Conservation (phyloP, 2,888 invertebrate species). For the Phyto melanocephala region DNA sequence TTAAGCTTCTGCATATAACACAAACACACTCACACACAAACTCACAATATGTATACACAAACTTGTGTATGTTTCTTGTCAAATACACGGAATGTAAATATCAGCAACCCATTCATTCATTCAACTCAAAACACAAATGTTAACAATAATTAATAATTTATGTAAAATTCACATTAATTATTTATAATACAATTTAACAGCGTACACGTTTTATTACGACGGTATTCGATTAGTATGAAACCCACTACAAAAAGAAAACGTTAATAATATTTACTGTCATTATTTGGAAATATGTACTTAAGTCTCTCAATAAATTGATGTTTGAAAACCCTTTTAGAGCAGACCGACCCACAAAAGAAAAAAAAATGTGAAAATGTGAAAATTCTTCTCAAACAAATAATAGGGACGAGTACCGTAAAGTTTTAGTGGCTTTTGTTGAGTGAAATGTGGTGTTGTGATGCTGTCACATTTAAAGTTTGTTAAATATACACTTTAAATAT, state of each 20-base stretch:
- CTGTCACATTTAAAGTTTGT: background rate
- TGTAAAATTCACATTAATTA: slow-evolving; percentile 1
- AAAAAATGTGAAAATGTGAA: background rate
- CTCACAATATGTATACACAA: background rate
- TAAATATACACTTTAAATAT: background rate
- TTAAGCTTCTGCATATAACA: background rate
- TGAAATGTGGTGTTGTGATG: background rate
- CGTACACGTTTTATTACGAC: background rate
- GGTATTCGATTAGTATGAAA: background rate
- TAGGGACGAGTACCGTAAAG: background rate
- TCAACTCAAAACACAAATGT: background rate
- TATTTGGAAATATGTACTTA: background rate
- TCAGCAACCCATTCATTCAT: background rate
- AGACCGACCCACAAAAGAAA: too few species aligned
- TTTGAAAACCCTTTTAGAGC: background rate
- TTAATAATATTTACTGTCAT: background rate
- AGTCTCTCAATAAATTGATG: background rate
- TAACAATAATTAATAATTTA: background rate
- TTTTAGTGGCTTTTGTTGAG: background rate
- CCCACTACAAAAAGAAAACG: background rate
- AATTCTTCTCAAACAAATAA: background rate
- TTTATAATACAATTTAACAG: slow-evolving; percentile 3
- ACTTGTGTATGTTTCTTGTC: too few species aligned
- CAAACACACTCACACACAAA: background rate
- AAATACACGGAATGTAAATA: too few species aligned